phyloP scores from a whole-genome alignment of 1,140 invertebrate species.

The Pseudomyrmex sp. region DNA sequence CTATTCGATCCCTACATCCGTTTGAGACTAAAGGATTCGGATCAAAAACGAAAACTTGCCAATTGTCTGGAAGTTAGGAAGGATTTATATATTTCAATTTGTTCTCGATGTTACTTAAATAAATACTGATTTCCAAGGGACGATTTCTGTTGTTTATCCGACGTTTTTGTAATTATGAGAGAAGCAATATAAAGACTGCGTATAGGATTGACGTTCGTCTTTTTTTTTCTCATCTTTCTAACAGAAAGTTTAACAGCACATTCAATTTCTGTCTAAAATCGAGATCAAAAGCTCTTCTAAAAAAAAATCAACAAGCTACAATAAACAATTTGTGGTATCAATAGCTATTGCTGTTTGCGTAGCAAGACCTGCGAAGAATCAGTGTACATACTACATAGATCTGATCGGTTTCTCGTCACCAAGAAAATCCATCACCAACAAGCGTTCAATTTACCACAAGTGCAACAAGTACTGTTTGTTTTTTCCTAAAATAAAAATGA shows the following conservation, averaged over 20 bases:
- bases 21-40: constrained; percentile 4
- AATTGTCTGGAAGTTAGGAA: background rate
- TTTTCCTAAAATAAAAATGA: background rate
- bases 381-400: constrained; percentile 16
- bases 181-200: too few species aligned
- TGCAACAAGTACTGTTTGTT: constrained; percentile 45
- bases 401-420: constrained; percentile 36
- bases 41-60: constrained; percentile 7
- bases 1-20: background rate
- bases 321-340: constrained; percentile 4
- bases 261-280: background rate
- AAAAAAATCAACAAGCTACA: background rate
- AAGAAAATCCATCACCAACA: background rate
- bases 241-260: background rate
- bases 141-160: too few species aligned
- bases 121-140: background rate
- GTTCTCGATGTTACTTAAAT: background rate
- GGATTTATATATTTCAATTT: constrained; percentile 16
- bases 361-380: constrained; percentile 3
- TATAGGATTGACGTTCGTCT: too few species aligned
- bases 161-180: background rate
- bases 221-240: constrained; percentile 1
- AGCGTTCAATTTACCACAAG: constrained; percentile 42
- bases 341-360: constrained; percentile 21
- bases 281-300: background rate